A percentile compares a stretch with the other conserved stretches of the same genome.
phyloP scores from a whole-genome alignment of 2,888 invertebrate genomes.

The Bugulina stolonifera region DNA sequence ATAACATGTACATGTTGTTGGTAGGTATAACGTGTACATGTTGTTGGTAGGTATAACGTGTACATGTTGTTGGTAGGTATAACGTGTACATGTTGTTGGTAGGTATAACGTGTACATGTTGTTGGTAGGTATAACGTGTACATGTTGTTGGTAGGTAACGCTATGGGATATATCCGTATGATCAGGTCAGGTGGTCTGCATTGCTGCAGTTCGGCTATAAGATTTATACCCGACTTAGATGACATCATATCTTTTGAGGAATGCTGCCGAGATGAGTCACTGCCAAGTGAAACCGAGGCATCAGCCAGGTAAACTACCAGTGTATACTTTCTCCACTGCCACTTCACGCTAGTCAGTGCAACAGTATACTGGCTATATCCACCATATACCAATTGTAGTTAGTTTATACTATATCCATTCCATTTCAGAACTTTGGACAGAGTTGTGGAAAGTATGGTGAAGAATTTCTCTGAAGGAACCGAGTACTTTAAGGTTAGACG shows the following conservation, averaged over 20 bases:
- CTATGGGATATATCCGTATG: conserved; percentile 89
- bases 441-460: conserved; percentile 70
- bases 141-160: conserved; percentile 63
- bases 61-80: too few relatives aligned
- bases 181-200: conserved; percentile 88
- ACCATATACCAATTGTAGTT: too few relatives aligned
- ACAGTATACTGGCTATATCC: neutral
- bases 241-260: conserved; percentile 62
- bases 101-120: too few relatives aligned
- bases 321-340: neutral
- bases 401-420: too few relatives aligned
- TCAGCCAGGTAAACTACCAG: conserved; percentile 41
- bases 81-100: too few relatives aligned
- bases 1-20: too few relatives aligned
- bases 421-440: conserved; percentile 66
- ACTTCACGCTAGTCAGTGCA: neutral
- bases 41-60: too few relatives aligned
- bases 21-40: too few relatives aligned
- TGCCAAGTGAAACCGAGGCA: conserved; percentile 60
- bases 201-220: conserved; percentile 81
- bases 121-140: too few relatives aligned
- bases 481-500: conserved; percentile 68
- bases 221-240: conserved; percentile 78
- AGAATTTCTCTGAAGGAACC: conserved; percentile 80
- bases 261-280: conserved; percentile 60